Evolutionary conservation across 1,140 invertebrate species (phyloP).

Genomic region (Heliconius melpomene): DNA sequence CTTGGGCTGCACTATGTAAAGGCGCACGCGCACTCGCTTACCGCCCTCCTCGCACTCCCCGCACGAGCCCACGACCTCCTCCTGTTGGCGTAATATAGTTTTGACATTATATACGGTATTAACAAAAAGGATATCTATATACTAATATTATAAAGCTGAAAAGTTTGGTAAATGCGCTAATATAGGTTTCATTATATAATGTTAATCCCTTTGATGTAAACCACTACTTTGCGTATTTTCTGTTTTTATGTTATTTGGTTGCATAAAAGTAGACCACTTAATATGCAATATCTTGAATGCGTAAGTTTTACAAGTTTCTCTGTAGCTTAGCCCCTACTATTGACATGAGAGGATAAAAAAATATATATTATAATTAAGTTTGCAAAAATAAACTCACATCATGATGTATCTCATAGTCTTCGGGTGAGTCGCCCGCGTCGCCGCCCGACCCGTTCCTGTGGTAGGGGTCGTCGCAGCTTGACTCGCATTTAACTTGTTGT

Average conservation of each 20-base stretch:
- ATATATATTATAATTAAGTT: too few species aligned
- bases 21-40: conserved; percentile 80
- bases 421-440: conserved; percentile 52
- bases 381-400: conserved; percentile 42
- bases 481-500: conserved; percentile 65
- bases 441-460: conserved; percentile 62
- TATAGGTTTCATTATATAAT: too few species aligned
- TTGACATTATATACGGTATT: background rate
- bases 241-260: too few species aligned
- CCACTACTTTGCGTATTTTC: too few species aligned
- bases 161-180: too few species aligned
- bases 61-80: conserved; percentile 37
- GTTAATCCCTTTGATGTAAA: too few species aligned
- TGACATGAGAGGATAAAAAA: too few species aligned
- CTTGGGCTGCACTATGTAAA: conserved; percentile 94
- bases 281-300: too few species aligned
- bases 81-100: background rate
- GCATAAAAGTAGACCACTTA: too few species aligned
- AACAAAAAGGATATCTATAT: too few species aligned
- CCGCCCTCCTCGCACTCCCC: conserved; percentile 54
- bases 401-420: conserved; percentile 59
- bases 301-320: too few species aligned
- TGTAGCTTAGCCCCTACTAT: too few species aligned
- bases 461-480: conserved; percentile 71
- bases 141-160: background rate